Evolutionary conservation across 1,140 invertebrate genomes (phyloP).

Genomic region (Amphibalanus amphitrite): DNA sequence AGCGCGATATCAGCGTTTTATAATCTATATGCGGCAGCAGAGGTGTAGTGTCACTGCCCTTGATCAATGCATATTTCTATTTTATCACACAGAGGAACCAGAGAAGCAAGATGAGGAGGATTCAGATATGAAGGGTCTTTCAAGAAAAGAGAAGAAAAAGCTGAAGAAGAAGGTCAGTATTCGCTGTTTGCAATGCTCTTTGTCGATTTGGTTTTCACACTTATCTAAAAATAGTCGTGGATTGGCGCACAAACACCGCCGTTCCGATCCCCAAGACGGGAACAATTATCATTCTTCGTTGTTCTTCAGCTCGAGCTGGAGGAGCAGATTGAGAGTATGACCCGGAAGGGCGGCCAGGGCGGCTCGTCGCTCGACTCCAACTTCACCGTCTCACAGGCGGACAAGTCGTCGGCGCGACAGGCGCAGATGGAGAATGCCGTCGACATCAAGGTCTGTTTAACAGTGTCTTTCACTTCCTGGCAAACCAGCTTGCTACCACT

Average conservation of each 20-base stretch:
- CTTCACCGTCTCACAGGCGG: conserved; percentile 90
- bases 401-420: conserved; percentile 64
- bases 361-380: conserved; percentile 78
- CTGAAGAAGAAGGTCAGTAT: conserved; percentile 46
- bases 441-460: conserved; percentile 97
- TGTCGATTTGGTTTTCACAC: too few relatives aligned
- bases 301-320: conserved; percentile 62
- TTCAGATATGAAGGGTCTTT: conserved; percentile 65
- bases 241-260: too few relatives aligned
- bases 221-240: too few relatives aligned
- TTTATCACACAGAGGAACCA: conserved; percentile 17
- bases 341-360: conserved; percentile 70
- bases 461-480: too few relatives aligned
- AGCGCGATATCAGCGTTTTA: too few relatives aligned
- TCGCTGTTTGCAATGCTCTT: background rate
- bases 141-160: conserved; percentile 90
- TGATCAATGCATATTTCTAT: too few relatives aligned
- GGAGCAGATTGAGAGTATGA: conserved; percentile 70
- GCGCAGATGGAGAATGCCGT: conserved; percentile 80
- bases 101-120: too few relatives aligned
- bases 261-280: too few relatives aligned
- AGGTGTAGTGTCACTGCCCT: too few relatives aligned
- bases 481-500: too few relatives aligned
- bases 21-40: too few relatives aligned
- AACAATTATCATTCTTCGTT: too few relatives aligned